Percentiles rank a stretch among this genome's conserved stretches.
phyloP scores from a whole-genome alignment of 2,113 vertebrate genomes.

The Campylomormyrus numenius region DNA sequence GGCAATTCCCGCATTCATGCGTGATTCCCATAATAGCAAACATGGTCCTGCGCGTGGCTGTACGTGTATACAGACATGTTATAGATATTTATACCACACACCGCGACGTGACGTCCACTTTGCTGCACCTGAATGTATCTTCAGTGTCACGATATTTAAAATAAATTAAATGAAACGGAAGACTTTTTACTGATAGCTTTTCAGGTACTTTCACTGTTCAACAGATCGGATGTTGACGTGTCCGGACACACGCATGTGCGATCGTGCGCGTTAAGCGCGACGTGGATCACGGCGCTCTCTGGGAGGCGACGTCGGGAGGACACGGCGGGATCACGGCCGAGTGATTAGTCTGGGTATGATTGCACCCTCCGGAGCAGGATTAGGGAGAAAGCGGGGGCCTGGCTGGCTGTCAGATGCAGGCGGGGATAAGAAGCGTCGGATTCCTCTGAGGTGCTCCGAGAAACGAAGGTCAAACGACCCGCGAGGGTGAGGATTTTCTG shows the following conservation, averaged over 20 bases:
- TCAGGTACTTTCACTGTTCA: background rate
- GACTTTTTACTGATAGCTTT: background rate
- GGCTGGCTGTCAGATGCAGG: background rate
- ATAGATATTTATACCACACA: background rate
- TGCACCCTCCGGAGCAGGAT: background rate
- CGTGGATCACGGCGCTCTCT: background rate
- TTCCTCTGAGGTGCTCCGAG: background rate
- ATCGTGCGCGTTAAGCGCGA: background rate
- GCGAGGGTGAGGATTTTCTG: background rate
- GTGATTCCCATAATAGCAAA: background rate
- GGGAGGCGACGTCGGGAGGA: background rate
- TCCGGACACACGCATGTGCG: background rate
- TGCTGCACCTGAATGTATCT: background rate
- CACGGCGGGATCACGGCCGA: background rate
- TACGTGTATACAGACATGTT: background rate
- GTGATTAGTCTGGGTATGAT: background rate
- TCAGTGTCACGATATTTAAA: background rate
- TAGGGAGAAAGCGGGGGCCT: background rate
- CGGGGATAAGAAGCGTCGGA: background rate
- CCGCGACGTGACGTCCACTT: fast-evolving
- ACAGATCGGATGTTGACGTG: background rate
- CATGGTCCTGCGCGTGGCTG: background rate
- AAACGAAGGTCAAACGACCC: background rate
- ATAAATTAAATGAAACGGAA: background rate
- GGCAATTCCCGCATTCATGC: background rate